phyloP scores from a whole-genome alignment of 2,888 invertebrate species.

The Trachelus troglodyta region DNA sequence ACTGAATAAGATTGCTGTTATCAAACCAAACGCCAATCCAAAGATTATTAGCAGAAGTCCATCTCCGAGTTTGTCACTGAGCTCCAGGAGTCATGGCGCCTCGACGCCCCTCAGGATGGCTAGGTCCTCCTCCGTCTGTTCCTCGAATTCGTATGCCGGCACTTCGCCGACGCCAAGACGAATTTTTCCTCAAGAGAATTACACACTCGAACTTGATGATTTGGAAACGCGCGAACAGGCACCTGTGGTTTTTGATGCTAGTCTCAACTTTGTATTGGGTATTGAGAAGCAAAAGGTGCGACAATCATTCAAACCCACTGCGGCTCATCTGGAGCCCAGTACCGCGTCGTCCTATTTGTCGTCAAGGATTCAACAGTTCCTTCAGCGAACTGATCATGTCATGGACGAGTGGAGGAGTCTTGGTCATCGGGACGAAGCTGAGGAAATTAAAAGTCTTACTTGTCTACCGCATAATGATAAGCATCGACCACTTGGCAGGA shows the following conservation, averaged over 20 bases:
- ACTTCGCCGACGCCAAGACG: slow-evolving; percentile 74
- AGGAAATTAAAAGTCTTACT: slow-evolving; percentile 41
- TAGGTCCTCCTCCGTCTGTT: slow-evolving; percentile 67
- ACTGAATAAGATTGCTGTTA: slow-evolving; percentile 34
- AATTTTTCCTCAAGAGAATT: slow-evolving; percentile 73
- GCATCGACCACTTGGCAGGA: slow-evolving; percentile 48
- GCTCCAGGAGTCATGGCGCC: slow-evolving; percentile 26
- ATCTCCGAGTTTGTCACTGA: slow-evolving; percentile 35
- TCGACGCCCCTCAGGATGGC: slow-evolving; percentile 66
- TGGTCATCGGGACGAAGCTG: slow-evolving; percentile 72
- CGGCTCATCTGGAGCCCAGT: slow-evolving; percentile 80
- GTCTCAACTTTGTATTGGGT: slow-evolving; percentile 82
- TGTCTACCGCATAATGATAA: slow-evolving; percentile 29
- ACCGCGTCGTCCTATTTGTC: slow-evolving; percentile 83
- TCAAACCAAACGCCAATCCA: slow-evolving; percentile 31
- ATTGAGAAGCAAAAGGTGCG: slow-evolving; percentile 78
- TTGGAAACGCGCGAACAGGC: slow-evolving; percentile 77
- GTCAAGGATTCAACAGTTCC: slow-evolving; percentile 82
- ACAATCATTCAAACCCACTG: slow-evolving; percentile 77
- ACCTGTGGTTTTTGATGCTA: slow-evolving; percentile 85
- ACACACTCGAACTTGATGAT: slow-evolving; percentile 67
- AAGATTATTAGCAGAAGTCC: slow-evolving; percentile 40
- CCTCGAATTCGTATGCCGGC: slow-evolving; percentile 58
- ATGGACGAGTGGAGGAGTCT: slow-evolving; percentile 87
- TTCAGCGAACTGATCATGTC: slow-evolving; percentile 86